Percentiles rank a stretch among this genome's conserved stretches.
phyloP scores from a whole-genome alignment of 2,113 vertebrate genomes.

The Silurus glanis region DNA sequence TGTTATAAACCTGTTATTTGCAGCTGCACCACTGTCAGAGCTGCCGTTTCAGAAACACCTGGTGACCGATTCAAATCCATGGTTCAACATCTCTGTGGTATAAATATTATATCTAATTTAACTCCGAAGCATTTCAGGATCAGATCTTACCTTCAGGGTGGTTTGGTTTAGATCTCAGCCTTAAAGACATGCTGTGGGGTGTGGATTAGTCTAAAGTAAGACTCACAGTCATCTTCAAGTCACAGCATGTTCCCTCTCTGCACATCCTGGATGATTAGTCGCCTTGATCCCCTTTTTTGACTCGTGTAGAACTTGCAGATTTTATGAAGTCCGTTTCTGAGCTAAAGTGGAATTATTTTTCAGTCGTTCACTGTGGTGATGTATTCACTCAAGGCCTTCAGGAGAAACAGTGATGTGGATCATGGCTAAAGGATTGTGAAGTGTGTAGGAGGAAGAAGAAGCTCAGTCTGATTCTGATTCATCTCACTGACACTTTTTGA shows the following conservation, averaged over 20 bases:
- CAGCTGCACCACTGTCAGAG: background rate
- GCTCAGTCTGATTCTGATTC: background rate
- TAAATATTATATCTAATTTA: background rate
- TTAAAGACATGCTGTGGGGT: slow-evolving; percentile 15
- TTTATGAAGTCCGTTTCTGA: background rate
- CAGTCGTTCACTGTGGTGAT: background rate
- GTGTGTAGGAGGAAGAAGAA: background rate
- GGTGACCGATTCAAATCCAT: background rate
- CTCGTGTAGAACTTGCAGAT: slow-evolving; percentile 15
- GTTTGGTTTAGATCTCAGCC: slow-evolving; percentile 29
- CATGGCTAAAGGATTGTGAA: background rate
- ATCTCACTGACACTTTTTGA: background rate
- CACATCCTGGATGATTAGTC: slow-evolving; percentile 6
- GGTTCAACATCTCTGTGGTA: background rate
- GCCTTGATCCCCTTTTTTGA: slow-evolving; percentile 6
- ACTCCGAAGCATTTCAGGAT: slow-evolving; percentile 28
- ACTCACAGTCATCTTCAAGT: slow-evolving; percentile 16
- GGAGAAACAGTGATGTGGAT: background rate
- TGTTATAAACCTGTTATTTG: background rate
- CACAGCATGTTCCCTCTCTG: background rate
- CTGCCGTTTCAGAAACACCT: background rate
- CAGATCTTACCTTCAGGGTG: slow-evolving; percentile 19
- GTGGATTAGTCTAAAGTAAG: slow-evolving; percentile 23
- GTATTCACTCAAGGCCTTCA: background rate
- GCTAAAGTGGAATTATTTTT: background rate